Evolutionary conservation across 2,888 invertebrate species (phyloP).

Genomic region (Electrophaes corylata): DNA sequence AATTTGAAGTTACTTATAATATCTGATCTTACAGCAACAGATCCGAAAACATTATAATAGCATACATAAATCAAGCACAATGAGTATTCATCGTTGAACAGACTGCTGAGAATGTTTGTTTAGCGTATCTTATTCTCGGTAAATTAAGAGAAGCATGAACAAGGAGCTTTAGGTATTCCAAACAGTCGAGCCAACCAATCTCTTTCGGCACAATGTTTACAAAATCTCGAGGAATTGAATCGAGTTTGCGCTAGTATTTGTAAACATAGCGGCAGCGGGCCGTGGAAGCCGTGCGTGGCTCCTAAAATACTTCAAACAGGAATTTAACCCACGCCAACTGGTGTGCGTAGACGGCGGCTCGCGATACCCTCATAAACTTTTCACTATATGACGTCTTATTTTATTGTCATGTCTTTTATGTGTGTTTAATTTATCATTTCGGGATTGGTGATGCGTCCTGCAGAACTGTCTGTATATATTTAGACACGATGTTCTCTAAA

Average conservation of each 20-base stretch:
- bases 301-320: slow-evolving; percentile 81
- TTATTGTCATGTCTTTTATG: slow-evolving; percentile 73
- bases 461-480: slow-evolving; percentile 50
- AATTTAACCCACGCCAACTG: slow-evolving; percentile 80
- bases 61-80: slow-evolving; percentile 7
- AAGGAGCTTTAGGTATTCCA: slow-evolving; percentile 45
- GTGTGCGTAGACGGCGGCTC: slow-evolving; percentile 79
- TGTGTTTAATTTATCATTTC: slow-evolving; percentile 62
- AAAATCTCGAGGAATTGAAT: slow-evolving; percentile 76
- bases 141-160: slow-evolving; percentile 43
- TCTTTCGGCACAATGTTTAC: slow-evolving; percentile 75
- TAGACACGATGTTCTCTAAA: slow-evolving; percentile 18
- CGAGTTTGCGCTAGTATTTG: slow-evolving; percentile 79
- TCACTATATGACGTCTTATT: slow-evolving; percentile 76
- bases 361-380: slow-evolving; percentile 73
- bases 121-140: slow-evolving; percentile 40
- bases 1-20: slow-evolving; percentile 16
- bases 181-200: slow-evolving; percentile 62
- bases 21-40: slow-evolving; percentile 14
- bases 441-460: slow-evolving; percentile 42
- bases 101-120: slow-evolving; percentile 47
- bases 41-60: slow-evolving; percentile 13
- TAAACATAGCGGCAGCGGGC: slow-evolving; percentile 72
- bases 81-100: slow-evolving; percentile 41
- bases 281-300: slow-evolving; percentile 67